These are phyloP conservation scores for Siderastrea siderea DNA, from an alignment of 92 coral and sea anemone species.

Conservation along the genomic window DNA sequence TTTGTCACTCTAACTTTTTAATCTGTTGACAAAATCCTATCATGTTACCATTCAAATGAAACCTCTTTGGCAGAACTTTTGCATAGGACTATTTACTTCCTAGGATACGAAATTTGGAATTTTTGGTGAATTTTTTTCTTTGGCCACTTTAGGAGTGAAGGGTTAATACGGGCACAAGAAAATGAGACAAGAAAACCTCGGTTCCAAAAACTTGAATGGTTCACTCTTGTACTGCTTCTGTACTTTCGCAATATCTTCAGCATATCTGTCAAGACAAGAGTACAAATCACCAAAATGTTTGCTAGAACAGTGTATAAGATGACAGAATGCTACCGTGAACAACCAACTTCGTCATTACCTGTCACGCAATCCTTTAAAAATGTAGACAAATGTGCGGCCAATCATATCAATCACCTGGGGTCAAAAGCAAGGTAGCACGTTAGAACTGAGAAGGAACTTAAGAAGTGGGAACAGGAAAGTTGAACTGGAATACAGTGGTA, in stretches of 20 bases:
- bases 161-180: no score
- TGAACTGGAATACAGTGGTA: neutral
- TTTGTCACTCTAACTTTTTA: no score
- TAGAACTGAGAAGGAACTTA: neutral
- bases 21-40: no score
- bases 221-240: conserved; percentile 94
- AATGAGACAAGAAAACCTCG: conserved; percentile 64
- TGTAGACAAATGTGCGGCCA: conserved; percentile 86
- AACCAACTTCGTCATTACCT: conserved; percentile 46
- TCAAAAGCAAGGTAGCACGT: neutral
- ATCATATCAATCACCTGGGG: conserved; percentile 85
- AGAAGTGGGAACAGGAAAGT: neutral
- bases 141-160: no score
- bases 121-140: no score
- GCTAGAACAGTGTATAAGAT: no score
- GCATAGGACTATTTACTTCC: no score
- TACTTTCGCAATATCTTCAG: conserved; percentile 91
- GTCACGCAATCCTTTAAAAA: conserved; percentile 96
- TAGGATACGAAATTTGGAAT: no score
- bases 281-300: neutral
- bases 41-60: no score
- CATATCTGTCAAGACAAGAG: conserved; percentile 66
- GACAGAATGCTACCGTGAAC: neutral
- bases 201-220: conserved; percentile 97
- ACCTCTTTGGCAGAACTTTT: no score